Evolutionary conservation across 2,888 invertebrate species (phyloP).

Genomic region (Nomada ferruginata): DNA sequence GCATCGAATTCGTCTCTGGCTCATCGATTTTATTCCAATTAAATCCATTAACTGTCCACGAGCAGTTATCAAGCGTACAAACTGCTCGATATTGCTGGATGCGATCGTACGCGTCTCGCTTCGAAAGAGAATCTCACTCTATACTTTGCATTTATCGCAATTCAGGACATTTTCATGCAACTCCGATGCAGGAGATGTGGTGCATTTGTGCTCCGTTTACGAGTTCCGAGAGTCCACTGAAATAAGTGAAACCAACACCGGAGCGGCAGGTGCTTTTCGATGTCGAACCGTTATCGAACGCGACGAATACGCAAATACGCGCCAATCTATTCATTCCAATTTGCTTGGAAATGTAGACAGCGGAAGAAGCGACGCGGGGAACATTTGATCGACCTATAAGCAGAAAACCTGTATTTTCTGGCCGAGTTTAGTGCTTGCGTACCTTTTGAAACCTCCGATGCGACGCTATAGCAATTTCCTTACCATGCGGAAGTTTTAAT

Average conservation of each 20-base stretch:
- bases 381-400: conserved; percentile 31
- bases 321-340: conserved; percentile 14
- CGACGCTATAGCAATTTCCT: conserved; percentile 15
- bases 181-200: background rate
- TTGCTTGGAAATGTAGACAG: background rate
- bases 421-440: background rate
- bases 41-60: background rate
- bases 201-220: conserved; percentile 17
- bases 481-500: conserved; percentile 13
- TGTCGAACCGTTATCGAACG: conserved; percentile 32
- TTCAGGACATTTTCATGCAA: conserved; percentile 5
- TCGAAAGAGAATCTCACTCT: background rate
- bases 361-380: background rate
- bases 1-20: too few species aligned
- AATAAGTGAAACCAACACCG: conserved; percentile 24
- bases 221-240: conserved; percentile 24
- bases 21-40: background rate
- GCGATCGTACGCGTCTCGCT: too few species aligned
- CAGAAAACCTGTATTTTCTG: background rate
- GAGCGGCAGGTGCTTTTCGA: conserved; percentile 32
- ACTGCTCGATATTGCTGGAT: background rate
- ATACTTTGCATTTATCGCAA: conserved; percentile 12
- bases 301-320: conserved; percentile 5
- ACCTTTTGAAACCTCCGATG: conserved; percentile 5
- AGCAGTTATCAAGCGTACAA: background rate